These are phyloP conservation scores for Diachasma alloeum DNA, from an alignment of 1,140 invertebrate species.

Conservation along the genomic window DNA sequence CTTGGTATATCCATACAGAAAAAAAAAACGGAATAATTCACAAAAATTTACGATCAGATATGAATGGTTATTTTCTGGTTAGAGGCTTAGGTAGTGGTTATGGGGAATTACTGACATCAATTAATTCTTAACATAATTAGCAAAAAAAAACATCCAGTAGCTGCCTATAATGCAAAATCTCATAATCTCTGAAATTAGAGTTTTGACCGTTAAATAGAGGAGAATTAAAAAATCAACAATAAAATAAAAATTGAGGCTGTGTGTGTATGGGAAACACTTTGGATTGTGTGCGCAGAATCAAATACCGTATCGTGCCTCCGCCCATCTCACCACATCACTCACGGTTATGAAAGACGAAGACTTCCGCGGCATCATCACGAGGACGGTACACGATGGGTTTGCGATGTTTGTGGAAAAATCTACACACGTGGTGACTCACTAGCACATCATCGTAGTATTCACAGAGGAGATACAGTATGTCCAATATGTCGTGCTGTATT, in stretches of 20 bases:
- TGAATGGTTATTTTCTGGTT: constrained; percentile 33
- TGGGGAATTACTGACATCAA: constrained; percentile 32
- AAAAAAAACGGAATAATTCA: not conserved
- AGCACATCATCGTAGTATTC: constrained; percentile 66
- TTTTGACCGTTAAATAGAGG: constrained; percentile 8
- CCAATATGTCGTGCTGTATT: constrained; percentile 64
- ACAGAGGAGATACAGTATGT: constrained; percentile 65
- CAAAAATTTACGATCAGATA: not conserved
- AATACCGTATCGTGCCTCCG: constrained; percentile 49
- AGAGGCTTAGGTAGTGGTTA: constrained; percentile 31
- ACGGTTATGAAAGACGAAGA: constrained; percentile 46
- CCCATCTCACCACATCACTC: constrained; percentile 39
- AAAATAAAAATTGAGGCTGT: constrained; percentile 36
- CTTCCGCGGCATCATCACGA: constrained; percentile 54
- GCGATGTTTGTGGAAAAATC: constrained; percentile 64
- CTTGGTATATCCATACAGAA: constrained; percentile 28
- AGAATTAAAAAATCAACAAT: constrained; percentile 25
- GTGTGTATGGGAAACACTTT: constrained; percentile 62
- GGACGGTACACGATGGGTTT: constrained; percentile 59
- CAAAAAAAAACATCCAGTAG: constrained; percentile 30
- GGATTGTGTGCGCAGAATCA: constrained; percentile 64
- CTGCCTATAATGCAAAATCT: not conserved
- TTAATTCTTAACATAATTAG: constrained; percentile 31
- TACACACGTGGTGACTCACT: constrained; percentile 64
- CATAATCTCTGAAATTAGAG: constrained; percentile 6